These are phyloP conservation scores for Tolmerus cingulatus DNA, from an alignment of 2,888 invertebrate genomes.

Conservation along the genomic window DNA sequence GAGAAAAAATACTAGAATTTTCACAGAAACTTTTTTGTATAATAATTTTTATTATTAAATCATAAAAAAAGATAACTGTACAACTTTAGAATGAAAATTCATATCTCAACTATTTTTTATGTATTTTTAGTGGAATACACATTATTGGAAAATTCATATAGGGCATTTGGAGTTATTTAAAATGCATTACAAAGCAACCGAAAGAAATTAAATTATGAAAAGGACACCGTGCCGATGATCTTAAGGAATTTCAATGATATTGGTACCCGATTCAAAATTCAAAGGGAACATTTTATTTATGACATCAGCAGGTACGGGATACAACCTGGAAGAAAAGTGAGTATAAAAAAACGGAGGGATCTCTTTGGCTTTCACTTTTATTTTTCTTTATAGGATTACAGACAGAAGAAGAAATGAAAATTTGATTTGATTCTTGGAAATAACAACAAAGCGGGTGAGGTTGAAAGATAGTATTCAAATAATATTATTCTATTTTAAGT, in stretches of 20 bases:
- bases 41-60: neutral
- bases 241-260: neutral
- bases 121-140: neutral
- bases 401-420: neutral
- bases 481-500: neutral
- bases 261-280: neutral
- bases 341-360: neutral
- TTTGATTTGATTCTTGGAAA: neutral
- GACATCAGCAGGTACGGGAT: neutral
- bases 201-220: neutral
- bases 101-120: neutral
- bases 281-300: neutral
- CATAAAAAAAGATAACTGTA: neutral
- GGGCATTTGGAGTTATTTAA: neutral
- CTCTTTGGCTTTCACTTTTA: neutral
- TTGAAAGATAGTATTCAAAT: neutral
- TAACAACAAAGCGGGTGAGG: neutral
- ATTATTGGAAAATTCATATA: neutral
- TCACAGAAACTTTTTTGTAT: too few relatives aligned
- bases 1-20: neutral
- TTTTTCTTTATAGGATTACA: neutral
- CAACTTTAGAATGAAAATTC: too few relatives aligned
- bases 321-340: neutral
- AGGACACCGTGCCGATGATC: neutral
- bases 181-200: neutral